Evolutionary conservation across 2,888 invertebrate species (phyloP), one percentile per base, ranked within the genome.

Genomic region (Sycophila texana): DNA sequence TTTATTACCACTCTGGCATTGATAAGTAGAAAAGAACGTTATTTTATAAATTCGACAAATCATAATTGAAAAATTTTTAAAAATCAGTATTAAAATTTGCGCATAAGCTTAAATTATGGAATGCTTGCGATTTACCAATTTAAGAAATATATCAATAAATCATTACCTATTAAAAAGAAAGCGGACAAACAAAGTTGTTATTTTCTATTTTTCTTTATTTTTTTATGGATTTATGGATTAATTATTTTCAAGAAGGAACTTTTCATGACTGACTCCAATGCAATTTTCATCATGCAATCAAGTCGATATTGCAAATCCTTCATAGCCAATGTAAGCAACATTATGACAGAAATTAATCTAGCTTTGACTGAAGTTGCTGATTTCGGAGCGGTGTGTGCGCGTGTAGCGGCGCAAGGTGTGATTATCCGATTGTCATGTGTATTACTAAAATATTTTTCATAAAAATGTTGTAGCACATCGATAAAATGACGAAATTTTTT

Each of bases 401-500:
- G n/a, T n/a, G n/a, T n/a, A n/a, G n/a, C 22, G 39, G 60, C 51
- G 30, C 30, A 74, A 20, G 18, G 65, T 47, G 57, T 66, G 74
- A 20, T 22, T 58, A 47, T 58, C 66, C 58, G 74, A 20, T 22
- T 58, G 57, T 58, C 66, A 58, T 73, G 63, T n/a, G 4, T n/a
- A 66, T 55, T 22, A 57, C 12, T 39, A 65, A 65, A 57, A 66
- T 57, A 26, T 65, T 61, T 55, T 51, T 67, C 20, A 26, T 60
- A 47, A 77, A 70, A 77, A 77, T 77, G 55, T 51, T 26, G 16
- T 68, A 65, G 49, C 18, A 71, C 70, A 63, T 20, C 18, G 51
- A 51, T 67, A 77, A 77, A 77, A 71, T 77, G 76, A 77, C 65
- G 76, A 77, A 65, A 49, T 57, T 22, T 26, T 57, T 30, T 51